These are phyloP conservation scores for Leptopilina clavipes DNA, from an alignment of 1,140 invertebrate species.

Conservation along the genomic window DNA sequence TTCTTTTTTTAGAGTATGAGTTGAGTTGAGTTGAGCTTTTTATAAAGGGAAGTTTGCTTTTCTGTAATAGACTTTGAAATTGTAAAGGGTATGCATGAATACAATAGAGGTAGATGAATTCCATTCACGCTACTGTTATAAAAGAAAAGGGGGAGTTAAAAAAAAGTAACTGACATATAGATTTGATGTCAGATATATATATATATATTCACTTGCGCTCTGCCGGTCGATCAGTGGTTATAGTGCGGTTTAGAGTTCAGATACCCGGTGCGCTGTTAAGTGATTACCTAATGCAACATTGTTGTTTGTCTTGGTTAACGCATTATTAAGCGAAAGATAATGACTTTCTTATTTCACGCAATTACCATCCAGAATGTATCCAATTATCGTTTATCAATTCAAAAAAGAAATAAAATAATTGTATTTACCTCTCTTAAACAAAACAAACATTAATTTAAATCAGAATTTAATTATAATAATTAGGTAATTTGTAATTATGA, in stretches of 20 bases:
- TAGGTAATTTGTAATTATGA: too few relatives aligned
- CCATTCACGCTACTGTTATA: background rate
- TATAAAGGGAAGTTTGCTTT: background rate
- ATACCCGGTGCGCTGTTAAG: slow-evolving; percentile 15
- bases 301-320: slow-evolving; percentile 12
- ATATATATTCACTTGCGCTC: slow-evolving; percentile 14
- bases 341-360: background rate
- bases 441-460: too few relatives aligned
- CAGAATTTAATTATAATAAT: too few relatives aligned
- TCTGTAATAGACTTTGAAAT: background rate
- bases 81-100: background rate
- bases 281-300: slow-evolving; percentile 30
- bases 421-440: too few relatives aligned
- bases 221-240: slow-evolving; percentile 13
- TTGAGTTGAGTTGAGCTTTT: background rate
- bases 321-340: background rate
- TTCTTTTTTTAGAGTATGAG: too few relatives aligned
- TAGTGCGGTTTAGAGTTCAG: background rate
- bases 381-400: background rate
- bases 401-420: too few relatives aligned
- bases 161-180: slow-evolving; percentile 1
- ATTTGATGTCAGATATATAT: slow-evolving; percentile 2
- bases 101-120: background rate
- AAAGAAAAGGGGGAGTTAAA: background rate
- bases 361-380: background rate